phyloP scores from a whole-genome alignment of 2,888 invertebrate genomes.

The Bombylius discolor region DNA sequence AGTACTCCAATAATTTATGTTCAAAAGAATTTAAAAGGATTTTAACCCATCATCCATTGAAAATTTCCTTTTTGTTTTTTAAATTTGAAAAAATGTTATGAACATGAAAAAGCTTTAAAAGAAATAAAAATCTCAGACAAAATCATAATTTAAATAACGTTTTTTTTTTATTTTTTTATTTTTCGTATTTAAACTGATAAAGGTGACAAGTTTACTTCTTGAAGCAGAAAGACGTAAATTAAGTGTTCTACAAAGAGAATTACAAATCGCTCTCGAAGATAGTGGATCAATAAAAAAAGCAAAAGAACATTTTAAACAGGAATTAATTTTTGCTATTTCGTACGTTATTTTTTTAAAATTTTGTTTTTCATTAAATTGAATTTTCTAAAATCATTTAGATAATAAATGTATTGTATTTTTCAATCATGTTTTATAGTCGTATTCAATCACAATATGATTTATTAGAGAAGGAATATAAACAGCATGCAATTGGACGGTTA shows the following conservation, averaged over 20 bases:
- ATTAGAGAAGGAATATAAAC: conserved; percentile 52
- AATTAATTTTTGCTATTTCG: conserved; percentile 50
- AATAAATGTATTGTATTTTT: neutral
- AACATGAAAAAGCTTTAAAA: too few relatives aligned
- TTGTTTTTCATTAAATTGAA: too few relatives aligned
- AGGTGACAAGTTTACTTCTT: conserved; percentile 55
- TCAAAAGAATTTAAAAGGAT: too few relatives aligned
- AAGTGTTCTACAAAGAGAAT: conserved; percentile 49
- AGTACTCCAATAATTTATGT: too few relatives aligned
- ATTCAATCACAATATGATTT: conserved; percentile 57
- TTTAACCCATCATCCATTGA: too few relatives aligned
- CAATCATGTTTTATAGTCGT: conserved; percentile 38
- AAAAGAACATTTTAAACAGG: conserved; percentile 51
- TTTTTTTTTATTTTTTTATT: too few relatives aligned
- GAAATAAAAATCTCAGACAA: too few relatives aligned
- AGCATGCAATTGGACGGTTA: conserved; percentile 51
- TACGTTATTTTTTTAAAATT: conserved; percentile 34
- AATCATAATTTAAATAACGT: too few relatives aligned
- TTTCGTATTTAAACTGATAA: conserved; percentile 18
- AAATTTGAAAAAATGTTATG: too few relatives aligned
- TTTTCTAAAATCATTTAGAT: too few relatives aligned
- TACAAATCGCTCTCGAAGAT: conserved; percentile 47
- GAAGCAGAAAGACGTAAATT: conserved; percentile 56
- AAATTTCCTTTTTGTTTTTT: too few relatives aligned
- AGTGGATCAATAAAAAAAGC: conserved; percentile 47